Conservation (phyloP, 2,797 vertebrate species). For the Sebastes hubbsi region DNA sequence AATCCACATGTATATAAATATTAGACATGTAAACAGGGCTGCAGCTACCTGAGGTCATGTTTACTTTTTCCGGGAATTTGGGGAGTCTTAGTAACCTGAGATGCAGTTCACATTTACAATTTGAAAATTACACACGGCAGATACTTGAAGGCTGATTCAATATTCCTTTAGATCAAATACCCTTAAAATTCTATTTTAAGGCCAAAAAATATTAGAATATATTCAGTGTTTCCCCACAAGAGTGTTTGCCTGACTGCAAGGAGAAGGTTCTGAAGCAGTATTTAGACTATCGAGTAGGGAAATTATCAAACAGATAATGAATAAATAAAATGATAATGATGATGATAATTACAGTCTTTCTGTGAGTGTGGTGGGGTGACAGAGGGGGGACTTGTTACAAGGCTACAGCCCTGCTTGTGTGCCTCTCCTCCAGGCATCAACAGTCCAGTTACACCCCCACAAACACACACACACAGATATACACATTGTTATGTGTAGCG, state of each 20-base stretch:
- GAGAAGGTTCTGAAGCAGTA: neutral
- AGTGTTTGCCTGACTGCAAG: neutral
- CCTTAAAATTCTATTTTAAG: neutral
- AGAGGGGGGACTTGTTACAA: neutral
- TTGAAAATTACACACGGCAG: neutral
- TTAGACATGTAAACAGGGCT: neutral
- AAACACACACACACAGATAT: neutral
- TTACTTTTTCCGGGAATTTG: neutral
- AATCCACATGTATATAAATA: neutral
- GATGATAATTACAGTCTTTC: neutral
- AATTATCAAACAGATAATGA: neutral
- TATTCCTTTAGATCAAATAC: neutral
- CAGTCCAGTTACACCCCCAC: conserved; percentile 1
- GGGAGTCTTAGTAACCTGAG: neutral
- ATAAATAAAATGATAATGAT: neutral
- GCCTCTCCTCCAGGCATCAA: conserved; percentile 1
- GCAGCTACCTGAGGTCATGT: neutral
- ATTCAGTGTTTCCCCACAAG: neutral
- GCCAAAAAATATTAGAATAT: neutral
- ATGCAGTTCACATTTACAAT: neutral
- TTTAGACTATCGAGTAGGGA: neutral
- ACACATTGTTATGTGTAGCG: conserved; percentile 1
- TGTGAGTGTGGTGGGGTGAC: neutral
- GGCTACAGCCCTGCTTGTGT: neutral
- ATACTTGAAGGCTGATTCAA: neutral